Conservation (phyloP, 2,888 invertebrate species). For the Tuta absoluta region DNA sequence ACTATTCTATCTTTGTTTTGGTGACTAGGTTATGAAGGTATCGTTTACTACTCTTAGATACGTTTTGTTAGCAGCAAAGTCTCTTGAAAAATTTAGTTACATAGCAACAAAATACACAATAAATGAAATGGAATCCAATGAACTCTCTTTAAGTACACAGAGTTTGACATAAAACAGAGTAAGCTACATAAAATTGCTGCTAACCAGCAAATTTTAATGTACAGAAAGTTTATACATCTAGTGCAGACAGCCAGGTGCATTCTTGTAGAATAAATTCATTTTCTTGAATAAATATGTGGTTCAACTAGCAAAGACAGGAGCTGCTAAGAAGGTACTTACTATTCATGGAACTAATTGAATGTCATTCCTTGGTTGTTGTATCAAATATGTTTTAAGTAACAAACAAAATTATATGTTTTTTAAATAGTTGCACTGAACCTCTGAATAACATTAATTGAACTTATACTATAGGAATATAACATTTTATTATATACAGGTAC, state of each 20-base stretch:
- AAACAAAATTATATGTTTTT: background rate
- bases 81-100: background rate
- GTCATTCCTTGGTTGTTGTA: constrained; percentile 1
- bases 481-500: too few species aligned
- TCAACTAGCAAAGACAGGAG: background rate
- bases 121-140: constrained; percentile 5
- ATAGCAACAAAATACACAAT: background rate
- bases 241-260: constrained; percentile 2
- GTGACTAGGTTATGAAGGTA: too few species aligned
- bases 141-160: background rate
- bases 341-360: background rate
- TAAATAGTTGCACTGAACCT: background rate
- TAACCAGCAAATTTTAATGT: background rate
- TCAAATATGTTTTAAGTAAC: background rate
- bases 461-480: too few species aligned
- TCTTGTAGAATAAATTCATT: constrained; percentile 15
- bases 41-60: too few species aligned
- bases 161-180: constrained; percentile 9
- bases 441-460: too few species aligned
- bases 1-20: too few species aligned
- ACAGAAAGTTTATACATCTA: background rate
- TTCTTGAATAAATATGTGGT: constrained; percentile 10
- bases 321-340: too few species aligned
- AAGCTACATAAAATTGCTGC: constrained; percentile 1
- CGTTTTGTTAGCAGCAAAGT: background rate